Base-by-base conservation (phyloP, 2,113 vertebrate species). In the Pachyramphus minor region DNA sequence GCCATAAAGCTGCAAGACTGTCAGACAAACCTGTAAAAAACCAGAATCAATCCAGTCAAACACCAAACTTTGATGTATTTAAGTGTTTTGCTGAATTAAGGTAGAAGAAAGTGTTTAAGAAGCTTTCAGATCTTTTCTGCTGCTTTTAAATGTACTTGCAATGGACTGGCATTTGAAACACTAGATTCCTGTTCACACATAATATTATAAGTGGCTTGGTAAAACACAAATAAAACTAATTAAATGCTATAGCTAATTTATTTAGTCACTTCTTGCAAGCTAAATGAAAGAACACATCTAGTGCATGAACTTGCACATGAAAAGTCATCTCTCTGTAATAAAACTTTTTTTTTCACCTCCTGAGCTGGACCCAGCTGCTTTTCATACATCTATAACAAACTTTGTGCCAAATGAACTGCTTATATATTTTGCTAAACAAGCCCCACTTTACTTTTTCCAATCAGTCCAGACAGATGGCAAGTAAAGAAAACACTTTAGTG, bases 401-500 rank as follows among this genome's bases (percentile, higher is more conserved):
- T 83, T 77, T 78, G 69, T 95, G 89, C 77, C 85, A 95, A 97
- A 77, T 86, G 74, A 94, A 96, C 58, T 92, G 85, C 83, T 94
- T 96, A 95, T 93, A 88, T 93, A 88, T 96, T 96, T 96, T 89
- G 75, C 95, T 96, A 94, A 98, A 97, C 66, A 95, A 96, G 94
- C 63, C 41, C 84, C 91, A 95, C 86, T 97, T 97, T 86, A 82
- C 79, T 95, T 97, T 96, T 97, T 97, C 96, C 95, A 97, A 97
- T 95, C 97, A 96, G 92, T 96, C 97, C 96, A 97, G 97, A 97
- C 97, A 98, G 97, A 98, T 97, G 97, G 97, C 82, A 94, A 97
- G 89, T 93, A 97, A 98, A 97, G 96, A 97, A 97, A 98, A 98
- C 95, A 98, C 96, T 97, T 98, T 69, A 93, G 84, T 97, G 96